Evolutionary conservation across 2,888 invertebrate genomes (phyloP), one percentile per base, ranked within the genome.

Genomic region (Fissipunctia ypsillon): DNA sequence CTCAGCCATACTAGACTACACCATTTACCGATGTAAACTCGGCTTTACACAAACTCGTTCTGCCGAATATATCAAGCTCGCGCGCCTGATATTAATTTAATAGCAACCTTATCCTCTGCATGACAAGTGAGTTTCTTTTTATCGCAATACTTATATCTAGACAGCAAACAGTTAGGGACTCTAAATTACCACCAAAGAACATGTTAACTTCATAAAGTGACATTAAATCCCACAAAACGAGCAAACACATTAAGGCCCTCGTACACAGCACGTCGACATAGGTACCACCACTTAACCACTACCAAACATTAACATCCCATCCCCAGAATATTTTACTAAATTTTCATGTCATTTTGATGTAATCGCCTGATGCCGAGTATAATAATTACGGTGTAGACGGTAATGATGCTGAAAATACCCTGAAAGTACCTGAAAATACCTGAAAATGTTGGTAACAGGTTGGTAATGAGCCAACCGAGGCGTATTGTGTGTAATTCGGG

Each of bases 341-440:
- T 78, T 68, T 83, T 78, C 64, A 71, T 81, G 74, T 74, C 57
- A 68, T 74, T 81, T 73, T 65, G 64, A 54, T 70, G 50, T 70
- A 83, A 81, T 83, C 80, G 59, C 54, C 45, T 68, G 45, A 68
- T 77, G 61, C 60, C 61, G 56, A 78, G 79, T 70, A 74, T 78
- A 68, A 82, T 70, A 79, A 81, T 80, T 72, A 80, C 64, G 69
- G 59, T 45, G 73, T 56, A 63, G 69, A 71, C 31, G 50, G 71
- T 77, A 84, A 83, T 72, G 76, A 84, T 54, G 69, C 73, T 84
- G 60, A 83, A 80, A 83, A 77, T 83, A 66, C 57, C 76, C 69
- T 52, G 56, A 43, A 68, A 64, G 73, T 59, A 52, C 45, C 28
- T 63, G 67, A 59, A 73, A 67, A 50, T 64, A 45, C 64, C 67